Conservation (phyloP, 92 coral and sea anemone species). For the Epizoanthus scotinus region DNA sequence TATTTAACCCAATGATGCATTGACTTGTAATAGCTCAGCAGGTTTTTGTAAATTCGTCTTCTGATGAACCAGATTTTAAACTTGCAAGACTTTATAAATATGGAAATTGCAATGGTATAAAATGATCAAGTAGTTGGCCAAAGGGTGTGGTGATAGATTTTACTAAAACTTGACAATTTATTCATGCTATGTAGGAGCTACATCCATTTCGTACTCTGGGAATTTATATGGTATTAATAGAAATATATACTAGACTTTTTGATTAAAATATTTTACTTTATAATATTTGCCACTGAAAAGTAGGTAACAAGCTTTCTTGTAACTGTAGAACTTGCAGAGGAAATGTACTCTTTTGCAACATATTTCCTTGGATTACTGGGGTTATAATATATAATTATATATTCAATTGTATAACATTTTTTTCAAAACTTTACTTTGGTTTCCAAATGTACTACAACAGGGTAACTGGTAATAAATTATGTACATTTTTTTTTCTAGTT, state of each 20-base stretch:
- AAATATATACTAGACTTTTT: slow-evolving; percentile 8
- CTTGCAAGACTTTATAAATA: not conserved
- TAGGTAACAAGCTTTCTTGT: not conserved
- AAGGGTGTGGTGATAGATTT: not conserved
- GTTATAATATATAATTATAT: slow-evolving; percentile 31
- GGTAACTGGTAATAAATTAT: too few species aligned
- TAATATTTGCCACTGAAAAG: not conserved
- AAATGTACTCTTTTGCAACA: not conserved
- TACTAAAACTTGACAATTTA: not conserved
- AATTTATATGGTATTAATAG: not conserved
- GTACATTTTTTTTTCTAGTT: too few species aligned
- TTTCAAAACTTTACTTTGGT: slow-evolving; percentile 30
- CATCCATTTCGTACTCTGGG: not conserved
- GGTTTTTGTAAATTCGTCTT: not conserved
- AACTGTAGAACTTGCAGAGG: not conserved
- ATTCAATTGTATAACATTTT: slow-evolving; percentile 20
- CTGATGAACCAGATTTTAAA: not conserved
- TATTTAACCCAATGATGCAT: not conserved
- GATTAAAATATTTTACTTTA: slow-evolving; percentile 8
- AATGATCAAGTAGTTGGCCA: not conserved
- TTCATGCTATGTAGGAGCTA: not conserved
- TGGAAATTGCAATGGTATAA: not conserved
- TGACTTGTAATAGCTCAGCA: not conserved
- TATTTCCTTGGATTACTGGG: slow-evolving; percentile 17
- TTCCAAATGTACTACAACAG: slow-evolving; percentile 26